A percentile compares a stretch with the other conserved stretches of the same genome.
Evolutionary conservation across 1,140 invertebrate species (phyloP).

Genomic region (Bombus balteatus): DNA sequence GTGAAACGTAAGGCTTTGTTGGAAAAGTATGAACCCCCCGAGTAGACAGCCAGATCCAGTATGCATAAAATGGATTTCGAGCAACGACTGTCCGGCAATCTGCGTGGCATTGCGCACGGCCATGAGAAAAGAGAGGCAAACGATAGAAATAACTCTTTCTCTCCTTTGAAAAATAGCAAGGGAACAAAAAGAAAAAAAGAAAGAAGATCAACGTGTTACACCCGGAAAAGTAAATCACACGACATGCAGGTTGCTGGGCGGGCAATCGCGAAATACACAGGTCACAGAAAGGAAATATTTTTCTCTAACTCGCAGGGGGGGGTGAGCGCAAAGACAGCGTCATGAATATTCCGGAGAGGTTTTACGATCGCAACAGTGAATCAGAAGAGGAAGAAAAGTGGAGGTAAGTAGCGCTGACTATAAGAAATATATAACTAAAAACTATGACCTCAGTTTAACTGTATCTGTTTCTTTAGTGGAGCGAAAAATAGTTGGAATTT

Average conservation of each 20-base stretch:
- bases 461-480: not conserved
- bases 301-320: conserved; percentile 72
- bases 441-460: not conserved
- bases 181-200: not conserved
- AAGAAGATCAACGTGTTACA: not conserved
- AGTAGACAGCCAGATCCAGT: conserved; percentile 19
- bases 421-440: not conserved
- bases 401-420: conserved; percentile 73
- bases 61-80: conserved; percentile 16
- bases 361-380: conserved; percentile 79
- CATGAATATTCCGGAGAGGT: conserved; percentile 78
- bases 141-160: not conserved
- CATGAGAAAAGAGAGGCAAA: not conserved
- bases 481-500: not conserved
- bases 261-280: conserved; percentile 4
- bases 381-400: conserved; percentile 82
- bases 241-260: conserved; percentile 6
- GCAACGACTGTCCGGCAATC: not conserved
- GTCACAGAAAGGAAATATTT: conserved; percentile 48
- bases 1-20: conserved; percentile 18
- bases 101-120: not conserved
- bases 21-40: conserved; percentile 3
- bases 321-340: conserved; percentile 81
- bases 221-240: not conserved
- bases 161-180: not conserved